A percentile compares a stretch with the other conserved stretches of the same genome.
phyloP scores from a whole-genome alignment of 2,888 invertebrate genomes.

The Allophyes oxyacanthae region DNA sequence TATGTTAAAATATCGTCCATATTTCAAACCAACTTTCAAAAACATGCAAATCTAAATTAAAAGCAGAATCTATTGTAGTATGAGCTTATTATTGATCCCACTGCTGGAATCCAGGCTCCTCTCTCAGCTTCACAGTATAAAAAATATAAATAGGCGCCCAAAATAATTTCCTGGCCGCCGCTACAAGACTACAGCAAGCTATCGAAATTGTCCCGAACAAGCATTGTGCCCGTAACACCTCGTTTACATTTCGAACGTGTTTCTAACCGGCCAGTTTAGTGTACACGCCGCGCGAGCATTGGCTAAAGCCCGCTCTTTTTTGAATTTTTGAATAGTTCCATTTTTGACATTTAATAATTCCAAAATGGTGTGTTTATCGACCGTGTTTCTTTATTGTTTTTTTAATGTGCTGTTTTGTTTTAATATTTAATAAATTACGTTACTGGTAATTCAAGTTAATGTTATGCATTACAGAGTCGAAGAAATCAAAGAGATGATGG shows the following conservation, averaged over 20 bases:
- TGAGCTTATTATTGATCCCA: too few species aligned
- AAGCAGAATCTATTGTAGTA: too few species aligned
- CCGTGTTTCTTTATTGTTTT: background rate
- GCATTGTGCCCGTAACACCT: slow-evolving; percentile 52
- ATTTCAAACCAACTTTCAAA: too few species aligned
- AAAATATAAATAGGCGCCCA: background rate
- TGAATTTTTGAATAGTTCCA: slow-evolving; percentile 39
- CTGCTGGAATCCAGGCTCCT: too few species aligned
- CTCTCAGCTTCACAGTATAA: too few species aligned
- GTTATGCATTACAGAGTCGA: slow-evolving; percentile 68
- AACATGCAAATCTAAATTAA: too few species aligned
- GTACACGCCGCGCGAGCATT: slow-evolving; percentile 71
- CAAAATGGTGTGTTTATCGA: slow-evolving; percentile 74
- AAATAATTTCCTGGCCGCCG: slow-evolving; percentile 50
- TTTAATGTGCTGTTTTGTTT: slow-evolving; percentile 17
- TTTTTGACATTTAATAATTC: slow-evolving; percentile 55
- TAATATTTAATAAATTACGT: slow-evolving; percentile 23
- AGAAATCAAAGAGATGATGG: slow-evolving; percentile 81
- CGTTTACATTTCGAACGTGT: slow-evolving; percentile 75
- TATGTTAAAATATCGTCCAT: too few species aligned
- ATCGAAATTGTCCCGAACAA: slow-evolving; percentile 40
- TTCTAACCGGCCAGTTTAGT: slow-evolving; percentile 72
- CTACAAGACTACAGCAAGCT: slow-evolving; percentile 59
- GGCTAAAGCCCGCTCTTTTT: slow-evolving; percentile 60
- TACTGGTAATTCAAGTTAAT: slow-evolving; percentile 23